Conservation (phyloP, 2,113 vertebrate species). For the Seriola dumerili region DNA sequence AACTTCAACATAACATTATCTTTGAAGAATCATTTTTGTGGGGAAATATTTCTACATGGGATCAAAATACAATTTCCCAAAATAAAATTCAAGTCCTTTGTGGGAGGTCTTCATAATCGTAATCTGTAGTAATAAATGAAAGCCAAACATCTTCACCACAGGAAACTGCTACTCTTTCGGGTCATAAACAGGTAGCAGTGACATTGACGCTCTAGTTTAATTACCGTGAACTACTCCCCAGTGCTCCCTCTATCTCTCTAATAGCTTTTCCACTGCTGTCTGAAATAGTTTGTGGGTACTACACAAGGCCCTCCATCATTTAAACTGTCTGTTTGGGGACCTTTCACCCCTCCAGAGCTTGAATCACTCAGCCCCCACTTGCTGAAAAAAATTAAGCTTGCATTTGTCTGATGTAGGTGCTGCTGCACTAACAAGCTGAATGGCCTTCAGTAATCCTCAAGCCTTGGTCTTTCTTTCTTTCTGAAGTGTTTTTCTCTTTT, state of each 20-base stretch:
- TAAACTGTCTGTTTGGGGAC: constrained; percentile 74
- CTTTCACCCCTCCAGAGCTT: constrained; percentile 51
- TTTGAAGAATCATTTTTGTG: constrained; percentile 18
- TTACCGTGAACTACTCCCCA: constrained; percentile 78
- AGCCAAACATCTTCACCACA: constrained; percentile 50
- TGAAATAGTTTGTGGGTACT: constrained; percentile 73
- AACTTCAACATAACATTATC: constrained; percentile 28
- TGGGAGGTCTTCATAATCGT: constrained; percentile 49
- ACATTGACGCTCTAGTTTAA: constrained; percentile 79
- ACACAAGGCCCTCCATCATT: constrained; percentile 70
- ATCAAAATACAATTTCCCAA: constrained; percentile 45
- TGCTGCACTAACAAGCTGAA: constrained; percentile 74
- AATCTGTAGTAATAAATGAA: constrained; percentile 70
- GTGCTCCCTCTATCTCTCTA: constrained; percentile 75
- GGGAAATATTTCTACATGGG: constrained; percentile 42
- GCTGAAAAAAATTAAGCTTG: constrained; percentile 63
- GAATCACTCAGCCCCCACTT: constrained; percentile 53
- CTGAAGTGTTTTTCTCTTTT: constrained; percentile 51
- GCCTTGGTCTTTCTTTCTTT: constrained; percentile 61
- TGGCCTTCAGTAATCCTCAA: constrained; percentile 77
- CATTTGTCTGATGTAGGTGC: constrained; percentile 67
- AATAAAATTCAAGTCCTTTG: constrained; percentile 33
- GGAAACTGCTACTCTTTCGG: constrained; percentile 62
- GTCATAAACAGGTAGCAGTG: constrained; percentile 75
- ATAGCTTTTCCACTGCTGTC: constrained; percentile 70